Conservation (phyloP, 2,797 vertebrate species). For the Spinus pinus region DNA sequence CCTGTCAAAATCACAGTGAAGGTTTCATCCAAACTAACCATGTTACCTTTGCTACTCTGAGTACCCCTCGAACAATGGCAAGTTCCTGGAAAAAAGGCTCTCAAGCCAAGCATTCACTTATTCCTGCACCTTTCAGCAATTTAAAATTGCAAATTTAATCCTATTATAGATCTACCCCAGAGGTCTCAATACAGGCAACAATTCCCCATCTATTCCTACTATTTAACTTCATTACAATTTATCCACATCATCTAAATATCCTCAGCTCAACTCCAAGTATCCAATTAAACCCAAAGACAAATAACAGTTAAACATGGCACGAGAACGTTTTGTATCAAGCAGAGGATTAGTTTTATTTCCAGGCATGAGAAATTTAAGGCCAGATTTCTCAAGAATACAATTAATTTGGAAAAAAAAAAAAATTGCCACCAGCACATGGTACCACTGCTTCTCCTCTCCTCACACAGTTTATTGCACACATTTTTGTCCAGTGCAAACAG, state of each 20-base stretch:
- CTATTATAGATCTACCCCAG: neutral
- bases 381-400: slow-evolving; percentile 55
- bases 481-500: neutral
- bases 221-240: neutral
- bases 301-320: slow-evolving; percentile 6
- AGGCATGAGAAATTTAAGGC: slow-evolving; percentile 51
- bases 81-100: neutral
- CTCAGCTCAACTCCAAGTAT: neutral
- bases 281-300: neutral
- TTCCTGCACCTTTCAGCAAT: neutral
- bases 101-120: neutral
- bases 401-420: neutral
- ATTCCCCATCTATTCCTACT: neutral
- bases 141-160: neutral
- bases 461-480: neutral
- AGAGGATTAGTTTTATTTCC: slow-evolving; percentile 76
- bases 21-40: neutral
- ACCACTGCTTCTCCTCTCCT: neutral
- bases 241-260: neutral
- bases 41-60: neutral
- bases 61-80: neutral
- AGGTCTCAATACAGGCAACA: neutral
- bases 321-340: slow-evolving; percentile 28
- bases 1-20: neutral
- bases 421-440: neutral